Conservation (phyloP, 2,113 vertebrate genomes). For the Paraplagusia blochii region DNA sequence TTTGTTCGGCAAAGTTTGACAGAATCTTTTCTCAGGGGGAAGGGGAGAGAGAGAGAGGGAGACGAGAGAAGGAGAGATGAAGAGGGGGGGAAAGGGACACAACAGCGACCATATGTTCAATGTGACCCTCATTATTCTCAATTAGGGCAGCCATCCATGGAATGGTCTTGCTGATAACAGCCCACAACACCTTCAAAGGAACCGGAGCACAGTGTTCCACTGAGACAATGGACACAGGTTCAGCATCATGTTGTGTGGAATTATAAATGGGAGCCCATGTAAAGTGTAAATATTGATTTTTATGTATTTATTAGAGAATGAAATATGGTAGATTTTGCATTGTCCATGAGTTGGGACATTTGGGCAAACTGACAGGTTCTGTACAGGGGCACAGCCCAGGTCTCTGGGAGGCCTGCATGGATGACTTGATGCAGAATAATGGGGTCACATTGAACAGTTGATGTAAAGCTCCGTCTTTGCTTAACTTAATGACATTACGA, state of each 20-base stretch:
- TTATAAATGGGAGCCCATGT: too few species aligned
- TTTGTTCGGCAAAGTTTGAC: slow-evolving; percentile 57
- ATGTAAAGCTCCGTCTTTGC: slow-evolving; percentile 72
- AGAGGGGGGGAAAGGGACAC: slow-evolving; percentile 74
- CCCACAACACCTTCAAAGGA: slow-evolving; percentile 77
- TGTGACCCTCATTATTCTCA: slow-evolving; percentile 87
- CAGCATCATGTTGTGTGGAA: too few species aligned
- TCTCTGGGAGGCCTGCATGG: slow-evolving; percentile 65
- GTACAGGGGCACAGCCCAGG: slow-evolving; percentile 56
- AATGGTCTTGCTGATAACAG: slow-evolving; percentile 81
- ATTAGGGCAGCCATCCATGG: slow-evolving; percentile 85
- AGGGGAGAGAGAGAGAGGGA: slow-evolving; percentile 24
- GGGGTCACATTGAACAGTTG: slow-evolving; percentile 77
- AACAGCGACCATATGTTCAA: slow-evolving; percentile 85
- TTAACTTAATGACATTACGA: slow-evolving; percentile 71
- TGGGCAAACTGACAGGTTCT: slow-evolving; percentile 42
- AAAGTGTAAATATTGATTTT: too few species aligned
- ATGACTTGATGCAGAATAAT: slow-evolving; percentile 75
- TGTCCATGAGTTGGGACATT: slow-evolving; percentile 27
- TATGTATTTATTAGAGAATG: background rate
- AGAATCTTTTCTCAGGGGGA: slow-evolving; percentile 29
- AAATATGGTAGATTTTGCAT: slow-evolving; percentile 1
- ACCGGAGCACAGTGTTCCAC: slow-evolving; percentile 63
- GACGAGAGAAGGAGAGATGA: slow-evolving; percentile 42
- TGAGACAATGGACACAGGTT: slow-evolving; percentile 57